Evolutionary conservation across 1,140 invertebrate species (phyloP), one percentile per base, ranked within the genome.

Genomic region (Babylonia areolata): DNA sequence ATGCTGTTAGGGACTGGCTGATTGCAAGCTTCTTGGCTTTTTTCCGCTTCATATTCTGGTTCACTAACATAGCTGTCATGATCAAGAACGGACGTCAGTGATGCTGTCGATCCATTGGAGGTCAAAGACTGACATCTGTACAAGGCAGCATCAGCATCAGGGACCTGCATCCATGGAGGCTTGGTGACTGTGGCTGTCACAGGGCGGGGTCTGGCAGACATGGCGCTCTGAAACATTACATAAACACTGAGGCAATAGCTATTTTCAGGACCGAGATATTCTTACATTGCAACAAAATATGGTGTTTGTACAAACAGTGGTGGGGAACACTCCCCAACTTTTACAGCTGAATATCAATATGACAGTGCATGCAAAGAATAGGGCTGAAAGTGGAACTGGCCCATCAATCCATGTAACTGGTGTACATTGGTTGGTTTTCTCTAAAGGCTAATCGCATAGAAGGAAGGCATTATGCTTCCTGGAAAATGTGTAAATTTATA

Each of bases 141-240:
- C 40, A 31, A 17, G 46, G 77, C 82, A 39, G 83, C 40, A 75
- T 84, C 82, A 58, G 73, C 77, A 69, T 81, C 51, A 40, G 75
- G 75, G 35, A 83, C 28, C 81, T 90, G 84, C 90, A 92, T 91
- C 91, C 91, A 92, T 80, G 88, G 88, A 42, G 91, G 91, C 81
- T 92, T 92, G 6, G 91, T 92, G 0, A 91, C 90, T 40, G 91
- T 91, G 12, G 92, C 91, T 83, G 92, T 93, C n/a, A 93, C 91
- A n/a, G 91, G 91, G 20, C 91, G 87, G 11, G 91, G 91, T 37
- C 91, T 54, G 17, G 86, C 79, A 88, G 83, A 81, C 77, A 85
- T 84, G 51, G 5, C 84, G 20, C 11, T 37, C 42, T 80, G 77
- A n/a, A 64, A 23, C 23, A 23, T n/a, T 2, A 23, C 58, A 64